Base-by-base conservation (phyloP, 2,113 vertebrate genomes). In the Poeciliopsis occidentalis region DNA sequence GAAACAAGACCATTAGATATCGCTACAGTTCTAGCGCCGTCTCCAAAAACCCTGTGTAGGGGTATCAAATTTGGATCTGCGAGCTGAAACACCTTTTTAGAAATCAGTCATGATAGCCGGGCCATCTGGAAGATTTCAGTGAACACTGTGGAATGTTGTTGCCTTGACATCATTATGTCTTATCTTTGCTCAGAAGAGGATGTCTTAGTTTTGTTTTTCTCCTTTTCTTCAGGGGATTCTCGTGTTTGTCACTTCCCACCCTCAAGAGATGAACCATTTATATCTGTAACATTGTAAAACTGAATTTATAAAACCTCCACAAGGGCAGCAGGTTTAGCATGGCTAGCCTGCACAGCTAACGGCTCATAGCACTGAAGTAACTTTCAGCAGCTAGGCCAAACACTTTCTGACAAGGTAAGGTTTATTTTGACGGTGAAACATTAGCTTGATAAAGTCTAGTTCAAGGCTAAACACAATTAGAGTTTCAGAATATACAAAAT, bases 1-100 rank as follows among this genome's bases (percentile, higher is more conserved):
- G 69, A 79, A 57, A 70, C 31, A 12, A 32, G 30, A 30, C 15
- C 68, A 4, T 2, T 81, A 39, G 62, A 39, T 85, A 82, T 84
- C 67, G 69, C 82, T 84, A 37, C 60, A 61, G 65, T 67, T 73
- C 60, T 66, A 3, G 60, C 34, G 60, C 26, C 64, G 22, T 74
- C 39, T 63, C 22, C 19, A 37, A 60, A 84, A 86, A 79, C 79
- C 64, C 67, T 62, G 47, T 19, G 65, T 61, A 76, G 64, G 72
- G 79, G 66, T 71, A 67, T 79, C 71, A n/a, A 57, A 61, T 79
- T 61, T 13, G 65, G 0, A 4, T 75, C 4, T 70, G 6, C 51
- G 12, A 67, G n/a, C 24, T 47, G 60, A 30, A 51, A 63, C 24
- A 26, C 60, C 65, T 51, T 65, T 32, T 26, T 54, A 66, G 24